phyloP scores from a whole-genome alignment of 2,888 invertebrate genomes.

The Lycaena phlaeas region DNA sequence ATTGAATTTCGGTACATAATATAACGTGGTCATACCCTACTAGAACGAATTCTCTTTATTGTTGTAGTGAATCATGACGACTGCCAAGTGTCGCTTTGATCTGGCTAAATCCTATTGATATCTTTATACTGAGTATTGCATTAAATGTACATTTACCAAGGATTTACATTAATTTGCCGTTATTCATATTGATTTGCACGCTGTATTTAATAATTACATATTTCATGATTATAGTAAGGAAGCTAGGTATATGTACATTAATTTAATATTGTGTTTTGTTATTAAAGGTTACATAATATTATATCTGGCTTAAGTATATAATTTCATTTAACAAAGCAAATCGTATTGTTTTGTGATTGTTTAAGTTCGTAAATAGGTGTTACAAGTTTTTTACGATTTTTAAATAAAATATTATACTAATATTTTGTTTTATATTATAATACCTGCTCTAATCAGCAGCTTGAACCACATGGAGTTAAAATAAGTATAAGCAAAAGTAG shows the following conservation, averaged over 20 bases:
- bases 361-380: no score
- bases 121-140: conserved; percentile 31
- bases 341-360: no score
- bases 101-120: conserved; percentile 45
- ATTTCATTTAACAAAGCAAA: no score
- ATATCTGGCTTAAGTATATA: no score
- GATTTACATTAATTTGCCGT: conserved; percentile 29
- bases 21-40: background rate
- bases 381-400: no score
- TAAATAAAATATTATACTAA: no score
- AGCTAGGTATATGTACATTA: conserved; percentile 4
- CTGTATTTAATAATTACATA: conserved; percentile 20
- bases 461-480: no score
- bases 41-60: conserved; percentile 24
- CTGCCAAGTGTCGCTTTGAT: conserved; percentile 53
- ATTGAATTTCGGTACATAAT: no score
- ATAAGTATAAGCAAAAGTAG: no score
- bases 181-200: conserved; percentile 24
- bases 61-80: conserved; percentile 30
- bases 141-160: conserved; percentile 22
- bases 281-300: no score
- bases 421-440: no score
- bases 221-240: conserved; percentile 21
- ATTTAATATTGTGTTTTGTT: background rate
- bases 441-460: no score